These are phyloP conservation scores for Hymenochirus boettgeri DNA, from an alignment of 2,113 vertebrate genomes.

Conservation along the genomic window DNA sequence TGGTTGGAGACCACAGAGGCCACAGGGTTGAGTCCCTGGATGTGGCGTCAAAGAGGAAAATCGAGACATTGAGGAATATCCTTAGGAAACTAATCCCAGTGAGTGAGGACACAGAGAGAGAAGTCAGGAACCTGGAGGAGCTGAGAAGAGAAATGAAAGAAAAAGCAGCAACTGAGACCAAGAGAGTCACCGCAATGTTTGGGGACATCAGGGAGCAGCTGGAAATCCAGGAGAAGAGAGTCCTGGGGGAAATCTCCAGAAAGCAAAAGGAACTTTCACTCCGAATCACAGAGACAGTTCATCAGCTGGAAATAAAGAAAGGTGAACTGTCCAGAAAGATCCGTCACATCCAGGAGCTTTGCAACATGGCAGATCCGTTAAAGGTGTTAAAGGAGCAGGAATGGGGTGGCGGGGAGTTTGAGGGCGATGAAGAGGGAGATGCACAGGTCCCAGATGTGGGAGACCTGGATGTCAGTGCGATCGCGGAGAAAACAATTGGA, in stretches of 20 bases:
- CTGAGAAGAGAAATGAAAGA: too few relatives aligned
- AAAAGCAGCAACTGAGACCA: too few relatives aligned
- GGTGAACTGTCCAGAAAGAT: slow-evolving; percentile 19
- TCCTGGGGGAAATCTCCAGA: slow-evolving; percentile 4
- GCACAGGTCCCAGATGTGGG: slow-evolving; percentile 13
- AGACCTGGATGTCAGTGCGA: neutral
- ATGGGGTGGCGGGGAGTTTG: neutral
- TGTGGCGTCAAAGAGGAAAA: slow-evolving; percentile 27
- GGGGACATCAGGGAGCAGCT: neutral
- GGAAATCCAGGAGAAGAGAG: slow-evolving; percentile 13
- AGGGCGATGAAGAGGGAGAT: neutral
- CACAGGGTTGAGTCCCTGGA: slow-evolving; percentile 15
- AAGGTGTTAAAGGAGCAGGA: slow-evolving; percentile 7
- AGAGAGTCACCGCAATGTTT: too few relatives aligned
- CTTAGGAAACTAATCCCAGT: neutral
- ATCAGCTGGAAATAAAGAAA: slow-evolving; percentile 24
- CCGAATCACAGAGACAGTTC: slow-evolving; percentile 14
- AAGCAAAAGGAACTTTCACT: slow-evolving; percentile 19
- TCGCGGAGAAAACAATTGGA: neutral
- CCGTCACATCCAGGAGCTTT: slow-evolving; percentile 14
- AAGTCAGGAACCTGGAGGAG: neutral
- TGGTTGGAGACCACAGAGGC: slow-evolving; percentile 13
- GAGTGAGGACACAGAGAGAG: too few relatives aligned
- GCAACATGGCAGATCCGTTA: slow-evolving; percentile 12
- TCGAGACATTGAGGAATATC: slow-evolving; percentile 5